A percentile compares a stretch with the other conserved stretches of the same genome.
These are phyloP conservation scores for Drosophila subquinaria DNA, from an alignment of 2,888 invertebrate species.

Conservation along the genomic window DNA sequence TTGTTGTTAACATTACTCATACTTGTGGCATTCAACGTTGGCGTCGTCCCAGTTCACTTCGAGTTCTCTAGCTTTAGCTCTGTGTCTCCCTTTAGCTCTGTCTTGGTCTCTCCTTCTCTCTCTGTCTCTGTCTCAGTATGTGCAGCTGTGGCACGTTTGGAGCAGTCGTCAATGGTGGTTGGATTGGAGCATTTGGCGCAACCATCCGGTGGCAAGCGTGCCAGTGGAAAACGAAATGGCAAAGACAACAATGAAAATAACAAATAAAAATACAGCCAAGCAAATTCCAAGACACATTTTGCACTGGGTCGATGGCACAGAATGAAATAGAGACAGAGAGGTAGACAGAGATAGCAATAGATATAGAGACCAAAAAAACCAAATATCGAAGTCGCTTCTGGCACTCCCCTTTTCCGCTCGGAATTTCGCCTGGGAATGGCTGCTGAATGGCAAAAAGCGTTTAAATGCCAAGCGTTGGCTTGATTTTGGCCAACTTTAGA, in stretches of 20 bases:
- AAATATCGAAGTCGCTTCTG: conserved; percentile 56
- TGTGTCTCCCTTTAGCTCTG: background rate
- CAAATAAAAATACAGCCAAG: conserved; percentile 45
- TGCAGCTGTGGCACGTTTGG: conserved; percentile 49
- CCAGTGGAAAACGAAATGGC: conserved; percentile 60
- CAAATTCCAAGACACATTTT: conserved; percentile 53
- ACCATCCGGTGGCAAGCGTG: conserved; percentile 50
- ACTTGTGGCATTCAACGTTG: conserved; percentile 61
- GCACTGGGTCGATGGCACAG: conserved; percentile 22
- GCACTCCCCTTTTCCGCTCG: conserved; percentile 68
- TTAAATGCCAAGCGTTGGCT: conserved; percentile 66
- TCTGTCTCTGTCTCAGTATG: background rate
- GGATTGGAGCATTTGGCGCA: conserved; percentile 47
- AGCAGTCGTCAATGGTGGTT: conserved; percentile 29
- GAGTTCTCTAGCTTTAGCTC: conserved; percentile 12
- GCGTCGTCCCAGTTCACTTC: conserved; percentile 62
- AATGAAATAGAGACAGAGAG: conserved; percentile 1
- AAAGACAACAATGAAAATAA: conserved; percentile 46
- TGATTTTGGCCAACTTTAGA: conserved; percentile 45
- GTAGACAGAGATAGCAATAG: background rate
- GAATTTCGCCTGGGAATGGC: conserved; percentile 58
- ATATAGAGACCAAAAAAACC: conserved; percentile 1
- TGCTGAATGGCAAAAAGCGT: conserved; percentile 48
- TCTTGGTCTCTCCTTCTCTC: background rate
- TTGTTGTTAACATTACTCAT: conserved; percentile 48